Evolutionary conservation across 2,797 vertebrate species (phyloP), one percentile per base, ranked within the genome.

Genomic region (Poeciliopsis presidionis): DNA sequence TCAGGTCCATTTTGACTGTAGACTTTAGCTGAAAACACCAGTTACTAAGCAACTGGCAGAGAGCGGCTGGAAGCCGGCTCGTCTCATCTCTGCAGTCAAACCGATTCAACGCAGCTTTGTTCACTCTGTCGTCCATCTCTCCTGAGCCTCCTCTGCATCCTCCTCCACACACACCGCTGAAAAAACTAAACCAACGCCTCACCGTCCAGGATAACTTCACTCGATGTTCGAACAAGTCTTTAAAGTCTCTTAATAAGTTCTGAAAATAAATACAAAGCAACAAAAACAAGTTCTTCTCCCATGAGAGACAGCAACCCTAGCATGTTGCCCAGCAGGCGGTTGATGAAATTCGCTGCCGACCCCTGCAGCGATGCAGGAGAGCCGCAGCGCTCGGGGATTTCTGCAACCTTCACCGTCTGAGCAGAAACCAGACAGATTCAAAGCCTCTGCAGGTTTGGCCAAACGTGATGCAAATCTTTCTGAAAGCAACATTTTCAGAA

Each of bases 301-400:
- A 9, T 85, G 90, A 92, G 91, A 91, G 90, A 82, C 86, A 88
- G 82, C 72, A 83, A 86, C 85, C 82, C 88, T 39, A 67, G 89
- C 87, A 11, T 7, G 70, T 78, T 67, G 81, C 79, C 61, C 1
- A 53, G 85, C 87, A 87, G 85, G 72, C 72, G 43, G 75, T 55
- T 4, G 46, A 16, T 43, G 81, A 74, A 78, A 70, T 67, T 57
- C 49, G 18, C 75, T 78, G 69, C 78, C 28, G 76, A 80, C 43
- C 75, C 67, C 74, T 77, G 79, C 85, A 75, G 78, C 53, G 73
- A 72, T 81, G 75, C 73, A 49, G 28, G 75, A 33, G 33, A 33
- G 33, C 33, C 5, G 36, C 74, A 78, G 75, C 7, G 22, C 0
- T 49, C 61, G 65, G 70, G 65, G 77, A 70, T 72, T 72, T 41